Base-by-base conservation (phyloP, 2,113 vertebrate species). In the Plotosus lineatus region DNA sequence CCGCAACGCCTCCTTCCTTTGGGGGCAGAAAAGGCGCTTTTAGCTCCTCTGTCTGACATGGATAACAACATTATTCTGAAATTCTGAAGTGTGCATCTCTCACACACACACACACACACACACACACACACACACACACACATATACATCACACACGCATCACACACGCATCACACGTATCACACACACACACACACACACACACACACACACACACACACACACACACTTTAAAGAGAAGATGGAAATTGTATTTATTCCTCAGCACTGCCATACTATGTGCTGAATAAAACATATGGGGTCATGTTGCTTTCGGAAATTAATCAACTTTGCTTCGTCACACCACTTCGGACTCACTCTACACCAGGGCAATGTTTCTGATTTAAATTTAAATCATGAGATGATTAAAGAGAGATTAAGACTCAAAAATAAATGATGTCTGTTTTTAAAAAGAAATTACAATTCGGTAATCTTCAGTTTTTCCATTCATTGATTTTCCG, bases 41-140 rank as follows among this genome's bases (percentile, higher is more conserved):
- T 44, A 68, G 69, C 76, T 66, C 60, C 76, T 78, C 76, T 1
- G 46, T 66, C 76, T 66, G 36, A 58, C 36, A 28, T 48, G 23
- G 26, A 50, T 42, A 77, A 50, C 23, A 80, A 56, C 21, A 33
- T 26, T n/a, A 31, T n/a, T n/a, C n/a, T n/a, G n/a, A n/a, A n/a
- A n/a, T n/a, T n/a, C n/a, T n/a, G n/a, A n/a, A n/a, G n/a, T n/a
- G n/a, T n/a, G n/a, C n/a, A n/a, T n/a, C n/a, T n/a, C n/a, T n/a
- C n/a, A n/a, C n/a, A n/a, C n/a, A n/a, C n/a, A n/a, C n/a, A n/a
- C n/a, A n/a, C n/a, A n/a, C n/a, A n/a, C n/a, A n/a, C n/a, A n/a
- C n/a, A n/a, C n/a, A n/a, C n/a, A n/a, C n/a, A n/a, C n/a, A n/a
- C n/a, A n/a, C n/a, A n/a, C n/a, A n/a, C n/a, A n/a, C n/a, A n/a